phyloP scores from a whole-genome alignment of 2,113 vertebrate species.

The Petrocephalus zakoni region DNA sequence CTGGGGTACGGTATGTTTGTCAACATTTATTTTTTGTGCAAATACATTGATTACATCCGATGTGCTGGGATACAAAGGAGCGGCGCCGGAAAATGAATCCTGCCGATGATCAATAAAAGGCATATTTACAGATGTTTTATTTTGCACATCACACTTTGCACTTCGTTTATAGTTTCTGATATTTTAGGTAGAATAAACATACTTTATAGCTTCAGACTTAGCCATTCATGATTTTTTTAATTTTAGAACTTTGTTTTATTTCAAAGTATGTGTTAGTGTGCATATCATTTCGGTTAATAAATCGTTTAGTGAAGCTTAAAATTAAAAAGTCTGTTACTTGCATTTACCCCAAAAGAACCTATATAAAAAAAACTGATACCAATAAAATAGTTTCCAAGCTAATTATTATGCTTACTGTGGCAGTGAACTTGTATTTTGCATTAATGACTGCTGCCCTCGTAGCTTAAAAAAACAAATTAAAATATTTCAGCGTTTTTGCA shows the following conservation, averaged over 20 bases:
- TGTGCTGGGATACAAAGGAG: background rate
- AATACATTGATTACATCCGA: slow-evolving; percentile 22
- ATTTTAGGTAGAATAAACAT: background rate
- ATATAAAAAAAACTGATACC: slow-evolving; percentile 24
- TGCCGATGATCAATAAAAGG: slow-evolving; percentile 10
- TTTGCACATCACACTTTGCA: slow-evolving; percentile 17
- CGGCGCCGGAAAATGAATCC: background rate
- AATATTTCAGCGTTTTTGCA: background rate
- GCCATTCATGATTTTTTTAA: background rate
- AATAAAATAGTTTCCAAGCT: background rate
- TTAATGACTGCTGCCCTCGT: background rate
- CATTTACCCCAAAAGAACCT: slow-evolving; percentile 10
- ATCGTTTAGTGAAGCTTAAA: slow-evolving; percentile 19
- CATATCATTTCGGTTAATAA: slow-evolving; percentile 16
- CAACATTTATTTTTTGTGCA: slow-evolving; percentile 23
- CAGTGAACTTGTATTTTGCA: slow-evolving; percentile 11
- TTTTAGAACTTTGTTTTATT: background rate
- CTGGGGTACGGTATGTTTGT: background rate
- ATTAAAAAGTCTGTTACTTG: background rate
- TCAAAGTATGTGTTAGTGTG: background rate
- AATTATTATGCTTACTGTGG: background rate
- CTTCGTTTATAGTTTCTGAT: background rate
- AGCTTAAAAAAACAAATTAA: background rate
- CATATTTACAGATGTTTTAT: slow-evolving; percentile 28
- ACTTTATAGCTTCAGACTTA: background rate